Evolutionary conservation across 1,140 invertebrate species (phyloP), one percentile per base, ranked within the genome.

Genomic region (Acyrthosiphon pisum): DNA sequence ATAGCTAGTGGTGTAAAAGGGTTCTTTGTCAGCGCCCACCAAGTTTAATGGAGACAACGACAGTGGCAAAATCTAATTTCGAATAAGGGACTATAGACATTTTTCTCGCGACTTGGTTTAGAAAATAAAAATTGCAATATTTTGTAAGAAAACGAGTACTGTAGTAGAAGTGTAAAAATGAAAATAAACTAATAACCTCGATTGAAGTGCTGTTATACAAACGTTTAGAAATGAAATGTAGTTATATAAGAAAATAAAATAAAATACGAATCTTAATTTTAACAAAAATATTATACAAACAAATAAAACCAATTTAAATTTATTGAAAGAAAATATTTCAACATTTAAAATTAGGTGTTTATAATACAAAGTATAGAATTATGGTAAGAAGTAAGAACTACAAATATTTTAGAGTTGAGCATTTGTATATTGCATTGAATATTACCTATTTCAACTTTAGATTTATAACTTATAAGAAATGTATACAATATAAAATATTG

Each of bases 21-120:
- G 88, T 89, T 89, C 88, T 89, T 89, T 89, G 88, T 89, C 88
- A 89, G 88, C 53, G 35, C 88, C 50, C 88, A 89, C 88, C 88
- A 56, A 89, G n/a, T 89, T 89, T 89, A 89, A 89, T 89, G 88
- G 88, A 89, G 88, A 89, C 88, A 89, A 89, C 87, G 48, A 89
- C 87, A 35, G n/a, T n/a, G 50, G 48, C 50, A 56, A 89, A 89
- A 89, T 89, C 48, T 89, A 89, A 89, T 89, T 89, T 89, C 50
- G 35, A 89, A 76, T 76, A 76, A 89, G 88, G 50, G 87, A 11
- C 48, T 56, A 89, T 37, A 89, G 50, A 41, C 88, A 53, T 89
- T 89, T 89, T 89, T 56, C 88, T 56, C 35, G 23, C 50, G 50
- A 35, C 50, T 56, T 89, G 35, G 88, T 53, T 89, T 41, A 41